Evolutionary conservation across 2,797 vertebrate genomes (phyloP).

Genomic region (Tympanoctomys barrerae): DNA sequence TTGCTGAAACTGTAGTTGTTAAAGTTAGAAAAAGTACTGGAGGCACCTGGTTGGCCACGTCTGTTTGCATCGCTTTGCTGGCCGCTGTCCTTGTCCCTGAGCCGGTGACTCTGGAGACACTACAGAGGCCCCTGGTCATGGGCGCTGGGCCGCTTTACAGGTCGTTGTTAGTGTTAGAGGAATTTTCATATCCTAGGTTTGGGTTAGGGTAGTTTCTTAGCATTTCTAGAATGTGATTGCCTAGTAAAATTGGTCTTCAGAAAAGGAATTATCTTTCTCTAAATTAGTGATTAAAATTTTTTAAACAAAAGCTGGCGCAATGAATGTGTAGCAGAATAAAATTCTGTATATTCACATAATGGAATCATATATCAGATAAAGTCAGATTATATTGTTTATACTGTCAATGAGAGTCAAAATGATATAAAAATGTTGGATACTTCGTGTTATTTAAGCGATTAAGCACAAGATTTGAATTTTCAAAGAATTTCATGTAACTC

Average conservation of each 20-base stretch:
- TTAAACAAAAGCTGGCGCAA: not conserved
- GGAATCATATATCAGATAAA: not conserved
- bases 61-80: not conserved
- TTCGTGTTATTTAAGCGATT: not conserved
- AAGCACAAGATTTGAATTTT: slow-evolving; percentile 18
- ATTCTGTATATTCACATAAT: not conserved
- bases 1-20: not conserved
- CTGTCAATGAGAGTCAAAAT: not conserved
- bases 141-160: not conserved
- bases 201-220: slow-evolving; percentile 56
- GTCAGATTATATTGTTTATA: not conserved
- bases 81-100: not conserved
- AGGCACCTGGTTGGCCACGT: not conserved
- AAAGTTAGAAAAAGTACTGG: not conserved
- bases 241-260: not conserved
- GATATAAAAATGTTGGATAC: not conserved
- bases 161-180: slow-evolving; percentile 33
- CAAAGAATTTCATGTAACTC: not conserved
- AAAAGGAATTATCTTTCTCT: slow-evolving; percentile 14
- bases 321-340: not conserved
- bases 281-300: not conserved
- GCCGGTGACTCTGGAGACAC: not conserved
- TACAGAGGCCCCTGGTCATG: slow-evolving; percentile 46
- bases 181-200: slow-evolving; percentile 53
- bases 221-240: slow-evolving; percentile 37